phyloP scores from a whole-genome alignment of 53 echinoderm and acorn worm genomes.

The Crossaster papposus region DNA sequence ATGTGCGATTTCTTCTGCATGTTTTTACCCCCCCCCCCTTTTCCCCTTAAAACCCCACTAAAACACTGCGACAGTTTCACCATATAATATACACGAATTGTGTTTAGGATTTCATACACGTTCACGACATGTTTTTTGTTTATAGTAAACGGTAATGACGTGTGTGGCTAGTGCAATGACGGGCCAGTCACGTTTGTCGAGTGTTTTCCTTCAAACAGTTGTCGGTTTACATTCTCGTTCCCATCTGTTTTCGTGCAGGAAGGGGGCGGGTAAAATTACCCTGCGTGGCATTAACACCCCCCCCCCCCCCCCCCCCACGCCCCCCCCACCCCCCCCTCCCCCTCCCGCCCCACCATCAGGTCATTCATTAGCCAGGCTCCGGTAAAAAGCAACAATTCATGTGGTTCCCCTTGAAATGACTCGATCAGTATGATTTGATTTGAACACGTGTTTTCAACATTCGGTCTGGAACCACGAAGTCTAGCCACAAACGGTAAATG shows the following conservation, averaged over 20 bases:
- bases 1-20: too few species aligned
- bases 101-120: not conserved
- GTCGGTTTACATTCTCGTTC: not conserved
- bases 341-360: too few species aligned
- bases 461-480: not conserved
- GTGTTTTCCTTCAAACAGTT: not conserved
- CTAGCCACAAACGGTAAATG: not conserved
- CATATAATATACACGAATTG: not conserved
- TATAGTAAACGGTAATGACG: constrained; percentile 8
- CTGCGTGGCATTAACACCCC: too few species aligned
- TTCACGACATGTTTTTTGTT: not conserved
- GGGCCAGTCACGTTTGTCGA: not conserved
- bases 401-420: not conserved
- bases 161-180: not conserved
- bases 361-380: too few species aligned
- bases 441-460: not conserved
- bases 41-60: too few species aligned
- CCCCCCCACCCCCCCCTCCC: too few species aligned
- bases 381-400: too few species aligned
- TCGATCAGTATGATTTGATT: not conserved
- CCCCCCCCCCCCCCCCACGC: too few species aligned
- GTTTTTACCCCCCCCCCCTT: too few species aligned
- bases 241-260: not conserved
- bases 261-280: not conserved
- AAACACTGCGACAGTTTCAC: not conserved